Conservation (phyloP, 2,113 vertebrate genomes). For the Manacus vitellinus region DNA sequence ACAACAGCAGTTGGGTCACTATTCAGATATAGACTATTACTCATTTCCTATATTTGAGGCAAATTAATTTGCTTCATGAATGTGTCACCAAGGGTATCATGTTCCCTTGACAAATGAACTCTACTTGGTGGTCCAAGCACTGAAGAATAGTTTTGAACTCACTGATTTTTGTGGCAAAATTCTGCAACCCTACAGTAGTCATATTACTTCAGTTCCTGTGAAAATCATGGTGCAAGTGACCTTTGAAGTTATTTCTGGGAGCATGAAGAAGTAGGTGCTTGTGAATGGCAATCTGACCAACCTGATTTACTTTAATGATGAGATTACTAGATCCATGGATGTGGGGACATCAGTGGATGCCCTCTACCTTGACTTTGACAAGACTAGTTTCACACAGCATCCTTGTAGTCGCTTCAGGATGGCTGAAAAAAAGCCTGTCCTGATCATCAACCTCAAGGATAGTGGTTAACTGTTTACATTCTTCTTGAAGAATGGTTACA, state of each 20-base stretch:
- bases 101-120: neutral
- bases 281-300: neutral
- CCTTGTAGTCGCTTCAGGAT: neutral
- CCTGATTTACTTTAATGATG: neutral
- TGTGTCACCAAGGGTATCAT: neutral
- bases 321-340: neutral
- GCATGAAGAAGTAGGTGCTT: neutral
- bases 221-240: neutral
- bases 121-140: neutral
- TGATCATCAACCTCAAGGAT: neutral
- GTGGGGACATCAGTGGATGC: neutral
- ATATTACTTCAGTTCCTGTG: neutral
- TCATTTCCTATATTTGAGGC: conserved; percentile 26
- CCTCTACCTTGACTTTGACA: neutral
- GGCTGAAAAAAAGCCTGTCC: neutral
- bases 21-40: conserved; percentile 17
- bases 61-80: neutral
- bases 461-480: neutral
- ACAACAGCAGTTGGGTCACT: neutral
- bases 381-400: neutral
- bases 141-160: neutral
- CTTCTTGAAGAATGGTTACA: neutral
- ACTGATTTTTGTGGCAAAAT: neutral
- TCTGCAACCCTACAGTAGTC: neutral
- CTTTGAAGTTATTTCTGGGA: neutral